These are phyloP conservation scores for Zosterops japonicus DNA, from an alignment of 2,113 vertebrate species.

Conservation along the genomic window DNA sequence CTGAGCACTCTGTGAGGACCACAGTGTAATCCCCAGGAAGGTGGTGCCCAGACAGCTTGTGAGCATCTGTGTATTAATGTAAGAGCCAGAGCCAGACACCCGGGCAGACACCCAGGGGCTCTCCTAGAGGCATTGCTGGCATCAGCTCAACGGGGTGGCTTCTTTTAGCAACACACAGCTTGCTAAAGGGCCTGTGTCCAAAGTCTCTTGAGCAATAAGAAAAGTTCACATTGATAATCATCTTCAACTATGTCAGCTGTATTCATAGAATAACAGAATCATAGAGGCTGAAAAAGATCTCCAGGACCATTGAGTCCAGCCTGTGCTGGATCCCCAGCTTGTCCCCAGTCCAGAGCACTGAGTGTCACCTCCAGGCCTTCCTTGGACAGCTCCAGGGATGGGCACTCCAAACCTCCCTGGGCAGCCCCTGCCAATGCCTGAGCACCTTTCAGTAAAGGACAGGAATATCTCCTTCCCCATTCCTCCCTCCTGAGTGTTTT, in stretches of 20 bases:
- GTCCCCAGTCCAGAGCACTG: not conserved
- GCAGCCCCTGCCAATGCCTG: not conserved
- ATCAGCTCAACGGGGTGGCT: not conserved
- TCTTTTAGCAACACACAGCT: not conserved
- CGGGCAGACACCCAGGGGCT: not conserved
- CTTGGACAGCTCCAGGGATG: not conserved
- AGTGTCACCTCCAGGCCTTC: accelerated
- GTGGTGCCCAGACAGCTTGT: not conserved
- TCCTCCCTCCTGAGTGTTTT: accelerated
- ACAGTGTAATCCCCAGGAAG: not conserved
- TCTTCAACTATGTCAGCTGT: not conserved
- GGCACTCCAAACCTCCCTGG: not conserved
- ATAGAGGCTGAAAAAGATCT: not conserved
- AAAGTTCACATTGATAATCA: not conserved
- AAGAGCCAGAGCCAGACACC: not conserved
- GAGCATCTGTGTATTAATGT: not conserved
- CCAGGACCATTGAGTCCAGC: accelerated
- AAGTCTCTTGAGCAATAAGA: not conserved
- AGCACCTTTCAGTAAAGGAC: not conserved
- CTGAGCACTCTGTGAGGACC: not conserved
- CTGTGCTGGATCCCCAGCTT: accelerated
- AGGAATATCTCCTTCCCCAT: not conserved
- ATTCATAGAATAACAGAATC: not conserved
- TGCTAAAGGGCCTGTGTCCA: not conserved
- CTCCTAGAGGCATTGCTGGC: not conserved